A percentile compares a stretch with the other conserved stretches of the same genome.
phyloP scores from a whole-genome alignment of 92 coral and sea anemone genomes.

The Montipora capitata region DNA sequence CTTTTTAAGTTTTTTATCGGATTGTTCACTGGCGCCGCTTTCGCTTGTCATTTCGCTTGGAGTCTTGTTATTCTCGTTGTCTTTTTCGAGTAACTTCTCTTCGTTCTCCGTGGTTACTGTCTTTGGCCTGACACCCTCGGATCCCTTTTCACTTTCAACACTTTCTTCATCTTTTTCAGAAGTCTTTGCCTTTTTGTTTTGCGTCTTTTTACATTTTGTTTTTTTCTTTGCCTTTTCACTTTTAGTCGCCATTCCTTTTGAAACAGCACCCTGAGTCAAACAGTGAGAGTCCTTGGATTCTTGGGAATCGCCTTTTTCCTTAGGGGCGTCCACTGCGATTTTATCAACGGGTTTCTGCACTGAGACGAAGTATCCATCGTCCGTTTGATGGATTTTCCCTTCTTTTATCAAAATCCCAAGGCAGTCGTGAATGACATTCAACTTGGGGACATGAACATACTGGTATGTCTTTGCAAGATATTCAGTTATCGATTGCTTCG shows the following conservation, averaged over 20 bases:
- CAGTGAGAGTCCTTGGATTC: slow-evolving; percentile 7
- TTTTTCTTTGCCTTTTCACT: slow-evolving; percentile 43
- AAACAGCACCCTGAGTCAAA: slow-evolving; percentile 14
- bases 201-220: slow-evolving; percentile 18
- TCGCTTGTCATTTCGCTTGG: slow-evolving; percentile 43
- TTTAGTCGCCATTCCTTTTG: slow-evolving; percentile 40
- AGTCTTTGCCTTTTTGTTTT: slow-evolving; percentile 15
- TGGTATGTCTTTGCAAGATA: slow-evolving; percentile 86
- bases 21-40: slow-evolving; percentile 50
- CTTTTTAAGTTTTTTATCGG: slow-evolving; percentile 62
- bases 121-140: not conserved
- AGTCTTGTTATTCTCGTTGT: slow-evolving; percentile 23
- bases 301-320: slow-evolving; percentile 20
- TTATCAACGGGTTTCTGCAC: slow-evolving; percentile 45
- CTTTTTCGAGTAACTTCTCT: slow-evolving; percentile 3
- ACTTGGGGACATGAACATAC: slow-evolving; percentile 89
- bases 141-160: not conserved
- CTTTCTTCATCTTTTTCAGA: slow-evolving; percentile 6
- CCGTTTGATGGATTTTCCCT: slow-evolving; percentile 78
- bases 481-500: slow-evolving; percentile 82
- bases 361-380: slow-evolving; percentile 79
- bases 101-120: not conserved
- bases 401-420: slow-evolving; percentile 91
- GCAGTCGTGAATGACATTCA: slow-evolving; percentile 86
- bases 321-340: slow-evolving; percentile 22